Evolutionary conservation across 2,888 invertebrate genomes (phyloP).

Genomic region (Acanthosepion lycidas): DNA sequence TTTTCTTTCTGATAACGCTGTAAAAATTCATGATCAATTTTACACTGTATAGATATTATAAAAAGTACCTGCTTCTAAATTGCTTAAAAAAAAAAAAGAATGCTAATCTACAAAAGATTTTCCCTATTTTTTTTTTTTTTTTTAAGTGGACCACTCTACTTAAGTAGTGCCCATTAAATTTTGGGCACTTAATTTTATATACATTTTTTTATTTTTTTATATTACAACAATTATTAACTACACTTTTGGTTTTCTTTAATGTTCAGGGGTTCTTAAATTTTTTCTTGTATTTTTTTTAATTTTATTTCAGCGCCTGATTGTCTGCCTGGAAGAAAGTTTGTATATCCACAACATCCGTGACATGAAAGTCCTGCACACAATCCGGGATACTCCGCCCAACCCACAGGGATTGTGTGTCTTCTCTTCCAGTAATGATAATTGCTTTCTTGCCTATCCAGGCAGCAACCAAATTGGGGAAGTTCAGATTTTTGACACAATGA

Average conservation of each 20-base stretch:
- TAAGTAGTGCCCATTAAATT: too few species aligned
- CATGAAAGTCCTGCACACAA: slow-evolving; percentile 98
- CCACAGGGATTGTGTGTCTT: slow-evolving; percentile 92
- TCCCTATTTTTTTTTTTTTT: too few species aligned
- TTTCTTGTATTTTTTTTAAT: slow-evolving; percentile 48
- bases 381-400: slow-evolving; percentile 97
- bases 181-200: too few species aligned
- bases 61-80: too few species aligned
- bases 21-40: too few species aligned
- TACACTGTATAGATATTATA: too few species aligned
- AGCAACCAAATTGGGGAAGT: slow-evolving; percentile 94
- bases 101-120: too few species aligned
- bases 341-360: slow-evolving; percentile 98
- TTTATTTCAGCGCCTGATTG: slow-evolving; percentile 86
- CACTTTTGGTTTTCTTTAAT: background rate
- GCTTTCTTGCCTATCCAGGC: slow-evolving; percentile 97
- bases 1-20: too few species aligned
- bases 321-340: slow-evolving; percentile 96
- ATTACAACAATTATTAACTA: background rate
- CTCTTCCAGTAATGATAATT: slow-evolving; percentile 90
- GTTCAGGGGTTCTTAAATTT: background rate
- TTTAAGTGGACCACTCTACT: too few species aligned
- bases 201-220: background rate
- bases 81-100: too few species aligned
- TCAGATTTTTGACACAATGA: slow-evolving; percentile 93